phyloP scores from a whole-genome alignment of 1,140 invertebrate species.

The Brachionus plicatilis region DNA sequence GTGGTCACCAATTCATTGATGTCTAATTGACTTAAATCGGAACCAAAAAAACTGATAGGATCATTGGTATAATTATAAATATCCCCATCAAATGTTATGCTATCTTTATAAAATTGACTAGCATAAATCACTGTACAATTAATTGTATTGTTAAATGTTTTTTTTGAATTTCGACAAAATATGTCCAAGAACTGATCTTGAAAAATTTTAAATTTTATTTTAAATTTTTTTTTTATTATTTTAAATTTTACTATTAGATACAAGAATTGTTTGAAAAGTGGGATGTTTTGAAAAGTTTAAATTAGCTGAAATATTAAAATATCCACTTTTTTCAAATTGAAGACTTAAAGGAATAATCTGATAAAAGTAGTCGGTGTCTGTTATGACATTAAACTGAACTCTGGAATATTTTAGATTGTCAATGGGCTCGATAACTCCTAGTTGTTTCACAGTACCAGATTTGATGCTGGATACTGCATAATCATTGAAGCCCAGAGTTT shows the following conservation, averaged over 20 bases:
- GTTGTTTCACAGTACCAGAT: not conserved
- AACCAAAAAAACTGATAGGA: not conserved
- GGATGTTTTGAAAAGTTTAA: not conserved
- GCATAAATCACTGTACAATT: not conserved
- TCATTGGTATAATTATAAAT: not conserved
- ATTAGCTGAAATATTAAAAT: not conserved
- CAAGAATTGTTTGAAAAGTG: not conserved
- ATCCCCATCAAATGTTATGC: not conserved
- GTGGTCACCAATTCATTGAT: not conserved
- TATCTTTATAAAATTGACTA: not conserved
- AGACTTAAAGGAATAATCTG: not conserved
- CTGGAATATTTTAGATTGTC: not conserved
- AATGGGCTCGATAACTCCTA: not conserved
- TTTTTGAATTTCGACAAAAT: not conserved
- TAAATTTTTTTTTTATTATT: not conserved
- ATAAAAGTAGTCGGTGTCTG: not conserved
- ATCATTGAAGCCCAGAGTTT: not conserved
- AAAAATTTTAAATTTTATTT: not conserved
- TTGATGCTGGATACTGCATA: not conserved
- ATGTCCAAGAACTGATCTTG: not conserved
- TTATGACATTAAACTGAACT: not conserved
- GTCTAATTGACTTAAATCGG: not conserved
- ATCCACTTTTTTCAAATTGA: not conserved
- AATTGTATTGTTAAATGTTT: not conserved
- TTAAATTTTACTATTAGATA: not conserved